Conservation (phyloP, 2,888 invertebrate genomes). For the Phalangium opilio region DNA sequence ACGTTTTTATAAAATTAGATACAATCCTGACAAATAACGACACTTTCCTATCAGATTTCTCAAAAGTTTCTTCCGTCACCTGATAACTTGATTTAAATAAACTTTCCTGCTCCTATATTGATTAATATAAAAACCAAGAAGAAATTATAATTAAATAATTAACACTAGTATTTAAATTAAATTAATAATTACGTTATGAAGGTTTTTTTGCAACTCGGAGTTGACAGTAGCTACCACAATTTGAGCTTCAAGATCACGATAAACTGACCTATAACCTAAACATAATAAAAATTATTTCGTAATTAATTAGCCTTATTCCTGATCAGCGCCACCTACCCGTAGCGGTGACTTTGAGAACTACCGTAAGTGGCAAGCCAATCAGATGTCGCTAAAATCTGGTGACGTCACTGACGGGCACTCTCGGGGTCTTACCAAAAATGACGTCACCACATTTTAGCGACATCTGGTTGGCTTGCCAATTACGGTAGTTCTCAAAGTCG, state of each 20-base stretch:
- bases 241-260: constrained; percentile 85
- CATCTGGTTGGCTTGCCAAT: too few relatives aligned
- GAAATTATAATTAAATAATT: not conserved
- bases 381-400: too few relatives aligned
- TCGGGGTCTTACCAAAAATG: too few relatives aligned
- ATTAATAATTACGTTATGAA: constrained; percentile 39
- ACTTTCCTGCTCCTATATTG: constrained; percentile 46
- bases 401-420: too few relatives aligned
- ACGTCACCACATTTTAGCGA: too few relatives aligned
- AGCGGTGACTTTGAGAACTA: too few relatives aligned
- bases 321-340: too few relatives aligned
- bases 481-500: too few relatives aligned
- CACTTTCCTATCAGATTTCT: constrained; percentile 48
- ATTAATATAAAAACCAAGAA: not conserved
- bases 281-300: too few relatives aligned
- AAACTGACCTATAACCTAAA: constrained; percentile 65
- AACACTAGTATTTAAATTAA: not conserved
- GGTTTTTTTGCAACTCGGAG: constrained; percentile 41
- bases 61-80: constrained; percentile 37
- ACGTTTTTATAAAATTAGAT: constrained; percentile 56
- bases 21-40: constrained; percentile 66
- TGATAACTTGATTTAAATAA: constrained; percentile 43
- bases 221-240: constrained; percentile 71
- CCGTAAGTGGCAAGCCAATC: too few relatives aligned
- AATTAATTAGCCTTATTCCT: too few relatives aligned